A percentile compares a stretch with the other conserved stretches of the same genome.
These are phyloP conservation scores for Diglossa cyanea DNA, from an alignment of 2,797 vertebrate genomes.

Conservation along the genomic window DNA sequence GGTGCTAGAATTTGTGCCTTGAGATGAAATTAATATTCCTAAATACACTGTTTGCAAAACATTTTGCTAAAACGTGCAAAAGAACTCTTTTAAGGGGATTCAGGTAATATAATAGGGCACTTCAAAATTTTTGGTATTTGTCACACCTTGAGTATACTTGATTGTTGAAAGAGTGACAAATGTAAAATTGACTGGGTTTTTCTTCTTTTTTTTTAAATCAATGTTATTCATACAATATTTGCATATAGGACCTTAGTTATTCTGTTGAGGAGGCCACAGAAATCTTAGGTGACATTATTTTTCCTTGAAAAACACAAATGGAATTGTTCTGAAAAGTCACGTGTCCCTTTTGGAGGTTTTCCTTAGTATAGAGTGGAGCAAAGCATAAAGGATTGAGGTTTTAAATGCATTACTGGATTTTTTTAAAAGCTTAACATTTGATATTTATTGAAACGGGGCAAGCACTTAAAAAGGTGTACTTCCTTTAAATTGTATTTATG, in stretches of 20 bases:
- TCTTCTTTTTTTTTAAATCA: not conserved
- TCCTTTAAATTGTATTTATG: not conserved
- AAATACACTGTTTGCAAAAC: not conserved
- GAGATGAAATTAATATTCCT: not conserved
- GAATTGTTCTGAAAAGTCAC: not conserved
- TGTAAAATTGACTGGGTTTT: not conserved
- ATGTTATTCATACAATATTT: not conserved
- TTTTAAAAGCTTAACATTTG: not conserved
- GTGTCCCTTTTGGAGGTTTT: not conserved
- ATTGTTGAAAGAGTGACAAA: not conserved
- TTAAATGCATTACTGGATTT: not conserved
- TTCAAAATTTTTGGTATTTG: not conserved
- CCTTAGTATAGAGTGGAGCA: not conserved
- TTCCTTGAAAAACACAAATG: not conserved
- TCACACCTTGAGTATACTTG: not conserved
- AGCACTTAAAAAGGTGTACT: not conserved
- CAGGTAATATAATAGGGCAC: not conserved
- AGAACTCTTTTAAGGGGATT: not conserved
- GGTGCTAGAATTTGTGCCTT: not conserved
- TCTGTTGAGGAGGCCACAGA: not conserved
- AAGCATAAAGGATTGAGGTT: not conserved
- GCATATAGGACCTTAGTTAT: not conserved
- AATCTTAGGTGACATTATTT: rapidly evolving
- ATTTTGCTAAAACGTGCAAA: not conserved
- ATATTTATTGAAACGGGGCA: not conserved